Evolutionary conservation across 2,797 vertebrate species (phyloP).

Genomic region (Myotis findleyi): DNA sequence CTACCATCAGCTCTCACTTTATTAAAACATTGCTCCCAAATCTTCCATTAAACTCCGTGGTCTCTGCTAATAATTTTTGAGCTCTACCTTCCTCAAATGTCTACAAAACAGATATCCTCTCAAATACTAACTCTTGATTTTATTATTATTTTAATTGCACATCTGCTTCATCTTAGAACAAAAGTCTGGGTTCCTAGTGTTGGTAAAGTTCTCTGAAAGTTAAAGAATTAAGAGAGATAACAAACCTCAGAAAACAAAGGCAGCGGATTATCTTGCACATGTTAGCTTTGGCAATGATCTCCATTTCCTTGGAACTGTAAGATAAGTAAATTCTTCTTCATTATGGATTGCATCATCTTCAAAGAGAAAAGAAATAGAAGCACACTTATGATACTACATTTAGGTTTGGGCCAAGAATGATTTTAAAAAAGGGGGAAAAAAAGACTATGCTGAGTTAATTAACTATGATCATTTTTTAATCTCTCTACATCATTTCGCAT

Average conservation of each 20-base stretch:
- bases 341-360: neutral
- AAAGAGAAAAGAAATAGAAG: neutral
- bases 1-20: neutral
- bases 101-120: neutral
- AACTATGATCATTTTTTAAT: neutral
- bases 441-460: neutral
- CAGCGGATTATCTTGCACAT: neutral
- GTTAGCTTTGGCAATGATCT: neutral
- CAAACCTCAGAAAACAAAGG: constrained; percentile 2
- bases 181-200: neutral
- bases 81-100: neutral
- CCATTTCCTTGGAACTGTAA: neutral
- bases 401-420: neutral
- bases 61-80: neutral
- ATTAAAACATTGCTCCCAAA: neutral
- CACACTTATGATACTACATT: neutral
- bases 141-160: constrained; percentile 19
- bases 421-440: neutral
- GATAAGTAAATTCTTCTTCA: neutral
- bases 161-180: constrained; percentile 14
- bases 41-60: neutral
- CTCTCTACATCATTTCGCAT: neutral
- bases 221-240: neutral
- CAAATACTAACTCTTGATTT: neutral
- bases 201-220: neutral